phyloP scores from a whole-genome alignment of 2,888 invertebrate species.

The Xylophagus ater region DNA sequence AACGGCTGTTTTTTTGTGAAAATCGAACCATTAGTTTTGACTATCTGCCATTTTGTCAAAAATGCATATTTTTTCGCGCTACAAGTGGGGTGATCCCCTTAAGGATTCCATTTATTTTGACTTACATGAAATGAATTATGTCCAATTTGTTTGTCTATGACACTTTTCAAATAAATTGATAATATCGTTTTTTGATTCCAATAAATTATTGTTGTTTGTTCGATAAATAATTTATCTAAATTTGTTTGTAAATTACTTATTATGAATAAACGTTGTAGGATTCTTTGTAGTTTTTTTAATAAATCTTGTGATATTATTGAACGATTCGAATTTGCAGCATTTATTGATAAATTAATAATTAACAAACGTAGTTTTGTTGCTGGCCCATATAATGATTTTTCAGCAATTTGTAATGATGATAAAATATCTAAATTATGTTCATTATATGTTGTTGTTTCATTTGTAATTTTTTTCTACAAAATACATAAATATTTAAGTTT shows the following conservation, averaged over 20 bases:
- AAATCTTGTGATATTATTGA: conserved; percentile 53
- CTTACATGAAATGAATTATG: conserved; percentile 35
- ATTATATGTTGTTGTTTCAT: conserved; percentile 43
- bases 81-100: too few relatives aligned
- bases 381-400: conserved; percentile 53
- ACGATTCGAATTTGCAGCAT: conserved; percentile 51
- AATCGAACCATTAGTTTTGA: too few relatives aligned
- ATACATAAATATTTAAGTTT: conserved; percentile 6
- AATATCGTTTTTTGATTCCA: conserved; percentile 73
- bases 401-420: conserved; percentile 63
- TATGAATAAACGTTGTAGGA: conserved; percentile 53
- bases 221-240: conserved; percentile 52
- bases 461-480: conserved; percentile 12
- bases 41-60: too few relatives aligned
- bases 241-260: conserved; percentile 49
- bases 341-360: conserved; percentile 55
- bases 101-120: background rate
- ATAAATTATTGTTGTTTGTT: conserved; percentile 67
- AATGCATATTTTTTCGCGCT: too few relatives aligned
- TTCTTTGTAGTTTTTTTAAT: conserved; percentile 46
- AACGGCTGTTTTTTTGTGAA: too few relatives aligned
- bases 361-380: conserved; percentile 52
- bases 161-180: conserved; percentile 62
- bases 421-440: conserved; percentile 57
- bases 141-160: conserved; percentile 56